phyloP scores from a whole-genome alignment of 2,797 vertebrate species.

The Pelobates cultripes region DNA sequence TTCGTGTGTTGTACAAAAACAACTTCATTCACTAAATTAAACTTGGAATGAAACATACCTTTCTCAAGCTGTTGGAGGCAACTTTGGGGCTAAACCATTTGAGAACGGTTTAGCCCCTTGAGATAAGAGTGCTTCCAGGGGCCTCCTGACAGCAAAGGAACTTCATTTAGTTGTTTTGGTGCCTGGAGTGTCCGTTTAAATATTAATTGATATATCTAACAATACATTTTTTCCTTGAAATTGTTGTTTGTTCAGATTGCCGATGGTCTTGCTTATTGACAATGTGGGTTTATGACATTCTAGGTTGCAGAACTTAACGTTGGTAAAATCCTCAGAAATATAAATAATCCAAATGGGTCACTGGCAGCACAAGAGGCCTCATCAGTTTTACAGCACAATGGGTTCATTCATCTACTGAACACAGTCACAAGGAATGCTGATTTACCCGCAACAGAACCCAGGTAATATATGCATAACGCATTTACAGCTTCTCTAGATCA shows the following conservation, averaged over 20 bases:
- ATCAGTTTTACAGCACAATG: background rate
- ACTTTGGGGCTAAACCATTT: too few species aligned
- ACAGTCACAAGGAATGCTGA: background rate
- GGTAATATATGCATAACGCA: conserved; percentile 2
- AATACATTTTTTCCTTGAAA: background rate
- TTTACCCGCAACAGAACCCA: background rate
- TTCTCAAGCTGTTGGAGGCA: too few species aligned
- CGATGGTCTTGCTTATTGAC: background rate
- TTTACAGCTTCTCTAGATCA: background rate
- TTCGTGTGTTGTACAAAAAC: too few species aligned
- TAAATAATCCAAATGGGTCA: background rate
- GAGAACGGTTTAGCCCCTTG: too few species aligned
- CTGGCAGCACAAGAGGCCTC: background rate
- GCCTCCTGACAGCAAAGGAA: too few species aligned
- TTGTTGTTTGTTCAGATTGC: background rate
- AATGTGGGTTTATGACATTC: background rate
- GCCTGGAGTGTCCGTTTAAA: too few species aligned
- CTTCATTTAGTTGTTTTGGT: too few species aligned
- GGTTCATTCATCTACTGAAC: background rate
- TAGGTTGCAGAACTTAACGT: conserved; percentile 40
- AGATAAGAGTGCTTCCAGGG: too few species aligned
- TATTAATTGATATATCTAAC: too few species aligned
- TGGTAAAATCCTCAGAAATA: background rate
- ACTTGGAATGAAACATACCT: too few species aligned
- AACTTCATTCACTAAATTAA: too few species aligned